Evolutionary conservation across 2,888 invertebrate species (phyloP).

Genomic region (Synergus laeviventris): DNA sequence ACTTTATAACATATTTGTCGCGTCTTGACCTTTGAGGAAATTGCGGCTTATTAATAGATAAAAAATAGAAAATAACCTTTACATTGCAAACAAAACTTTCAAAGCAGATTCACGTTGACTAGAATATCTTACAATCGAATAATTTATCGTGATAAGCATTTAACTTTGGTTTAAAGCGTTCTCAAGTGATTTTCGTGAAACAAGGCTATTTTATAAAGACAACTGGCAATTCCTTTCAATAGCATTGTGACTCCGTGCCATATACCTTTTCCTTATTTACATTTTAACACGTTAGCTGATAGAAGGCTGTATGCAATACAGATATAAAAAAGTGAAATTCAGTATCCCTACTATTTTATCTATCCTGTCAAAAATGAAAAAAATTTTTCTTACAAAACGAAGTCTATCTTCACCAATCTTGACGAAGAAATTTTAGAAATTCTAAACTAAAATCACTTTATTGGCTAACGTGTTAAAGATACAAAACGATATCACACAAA

Average conservation of each 20-base stretch:
- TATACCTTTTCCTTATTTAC: slow-evolving; percentile 50
- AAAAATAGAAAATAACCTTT: slow-evolving; percentile 32
- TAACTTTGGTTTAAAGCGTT: slow-evolving; percentile 75
- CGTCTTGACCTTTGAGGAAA: slow-evolving; percentile 5
- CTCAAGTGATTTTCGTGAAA: slow-evolving; percentile 58
- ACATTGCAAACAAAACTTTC: slow-evolving; percentile 58
- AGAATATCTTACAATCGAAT: slow-evolving; percentile 74
- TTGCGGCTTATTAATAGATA: slow-evolving; percentile 26
- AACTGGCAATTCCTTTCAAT: slow-evolving; percentile 60
- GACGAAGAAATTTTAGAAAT: not conserved
- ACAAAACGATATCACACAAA: not conserved
- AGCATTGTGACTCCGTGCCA: slow-evolving; percentile 61
- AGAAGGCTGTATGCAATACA: not conserved
- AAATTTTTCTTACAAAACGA: not conserved
- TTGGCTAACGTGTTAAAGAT: not conserved
- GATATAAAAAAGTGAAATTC: not conserved
- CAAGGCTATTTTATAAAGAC: slow-evolving; percentile 50
- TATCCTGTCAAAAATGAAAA: not conserved
- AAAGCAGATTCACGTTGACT: slow-evolving; percentile 73
- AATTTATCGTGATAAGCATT: slow-evolving; percentile 54
- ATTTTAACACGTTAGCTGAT: slow-evolving; percentile 43
- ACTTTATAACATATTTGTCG: slow-evolving; percentile 21
- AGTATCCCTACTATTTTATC: not conserved
- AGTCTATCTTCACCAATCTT: not conserved
- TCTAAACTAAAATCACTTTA: not conserved